phyloP scores from a whole-genome alignment of 2,113 vertebrate species.

The Orthonyx spaldingii region DNA sequence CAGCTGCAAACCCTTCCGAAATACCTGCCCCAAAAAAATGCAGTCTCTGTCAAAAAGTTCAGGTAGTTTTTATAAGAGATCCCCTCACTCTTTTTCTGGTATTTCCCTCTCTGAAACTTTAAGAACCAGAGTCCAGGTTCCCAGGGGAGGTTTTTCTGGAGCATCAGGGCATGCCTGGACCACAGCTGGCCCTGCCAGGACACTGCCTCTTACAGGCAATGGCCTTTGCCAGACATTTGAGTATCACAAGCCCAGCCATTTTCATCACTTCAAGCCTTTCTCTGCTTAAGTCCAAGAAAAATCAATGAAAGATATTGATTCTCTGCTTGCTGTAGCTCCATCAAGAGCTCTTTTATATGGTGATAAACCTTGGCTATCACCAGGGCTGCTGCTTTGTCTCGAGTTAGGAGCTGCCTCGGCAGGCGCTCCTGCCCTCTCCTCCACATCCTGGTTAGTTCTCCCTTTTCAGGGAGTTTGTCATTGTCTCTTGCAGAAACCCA shows the following conservation, averaged over 20 bases:
- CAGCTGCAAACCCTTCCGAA: background rate
- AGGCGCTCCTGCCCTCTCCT: background rate
- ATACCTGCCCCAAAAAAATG: background rate
- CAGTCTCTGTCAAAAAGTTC: background rate
- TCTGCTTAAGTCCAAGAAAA: background rate
- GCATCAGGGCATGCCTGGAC: background rate
- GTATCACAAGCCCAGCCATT: background rate
- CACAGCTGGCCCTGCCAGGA: background rate
- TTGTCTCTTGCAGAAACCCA: slow-evolving; percentile 60
- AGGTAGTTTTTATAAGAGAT: background rate
- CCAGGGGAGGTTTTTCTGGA: background rate
- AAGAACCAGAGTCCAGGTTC: background rate
- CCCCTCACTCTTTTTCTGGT: background rate
- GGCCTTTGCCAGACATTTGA: background rate
- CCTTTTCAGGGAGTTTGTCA: background rate
- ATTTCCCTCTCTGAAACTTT: background rate
- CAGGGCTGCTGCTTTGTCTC: background rate
- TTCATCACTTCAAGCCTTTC: background rate
- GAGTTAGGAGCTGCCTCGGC: background rate
- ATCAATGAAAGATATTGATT: slow-evolving; percentile 1
- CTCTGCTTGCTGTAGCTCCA: background rate
- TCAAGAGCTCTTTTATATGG: background rate
- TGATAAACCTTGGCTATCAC: background rate
- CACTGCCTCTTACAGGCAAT: background rate
- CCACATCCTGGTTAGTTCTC: fast-evolving